Conservation (phyloP, 37 sponge, comb jelly and placozoan species). For the Haliclona indistincta region DNA sequence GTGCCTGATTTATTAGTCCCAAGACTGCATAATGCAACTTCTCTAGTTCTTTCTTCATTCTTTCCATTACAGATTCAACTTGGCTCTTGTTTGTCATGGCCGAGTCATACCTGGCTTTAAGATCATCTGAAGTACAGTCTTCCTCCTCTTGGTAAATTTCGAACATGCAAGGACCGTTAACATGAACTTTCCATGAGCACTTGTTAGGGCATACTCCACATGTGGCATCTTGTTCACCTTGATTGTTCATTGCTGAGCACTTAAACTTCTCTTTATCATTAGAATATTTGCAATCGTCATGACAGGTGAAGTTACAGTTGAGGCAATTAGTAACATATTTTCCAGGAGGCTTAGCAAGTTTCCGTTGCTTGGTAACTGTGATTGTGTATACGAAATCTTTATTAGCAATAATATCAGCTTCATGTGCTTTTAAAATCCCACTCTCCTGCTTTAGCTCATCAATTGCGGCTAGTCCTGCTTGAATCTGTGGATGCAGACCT, state of each 20-base stretch:
- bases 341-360: conserved; percentile 34
- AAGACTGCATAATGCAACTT: conserved; percentile 14
- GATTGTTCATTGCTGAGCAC: conserved; percentile 69
- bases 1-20: conserved; percentile 12
- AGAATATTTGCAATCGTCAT: conserved; percentile 39
- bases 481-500: conserved; percentile 53
- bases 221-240: neutral
- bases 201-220: conserved; percentile 61
- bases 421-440: conserved; percentile 20
- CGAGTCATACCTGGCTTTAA: conserved; percentile 32
- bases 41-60: conserved; percentile 15
- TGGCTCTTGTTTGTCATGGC: conserved; percentile 35
- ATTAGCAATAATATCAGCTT: conserved; percentile 41
- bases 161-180: conserved; percentile 49
- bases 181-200: conserved; percentile 64
- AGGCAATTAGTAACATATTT: conserved; percentile 71
- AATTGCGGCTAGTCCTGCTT: conserved; percentile 32
- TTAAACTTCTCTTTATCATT: conserved; percentile 53
- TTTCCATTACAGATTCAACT: conserved; percentile 29
- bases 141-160: conserved; percentile 49
- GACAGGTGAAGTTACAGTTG: conserved; percentile 77
- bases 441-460: conserved; percentile 53
- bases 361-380: conserved; percentile 24
- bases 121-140: conserved; percentile 52
- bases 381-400: conserved; percentile 62